Base-by-base conservation (phyloP, 2,797 vertebrate species). In the Myotis planiceps region DNA sequence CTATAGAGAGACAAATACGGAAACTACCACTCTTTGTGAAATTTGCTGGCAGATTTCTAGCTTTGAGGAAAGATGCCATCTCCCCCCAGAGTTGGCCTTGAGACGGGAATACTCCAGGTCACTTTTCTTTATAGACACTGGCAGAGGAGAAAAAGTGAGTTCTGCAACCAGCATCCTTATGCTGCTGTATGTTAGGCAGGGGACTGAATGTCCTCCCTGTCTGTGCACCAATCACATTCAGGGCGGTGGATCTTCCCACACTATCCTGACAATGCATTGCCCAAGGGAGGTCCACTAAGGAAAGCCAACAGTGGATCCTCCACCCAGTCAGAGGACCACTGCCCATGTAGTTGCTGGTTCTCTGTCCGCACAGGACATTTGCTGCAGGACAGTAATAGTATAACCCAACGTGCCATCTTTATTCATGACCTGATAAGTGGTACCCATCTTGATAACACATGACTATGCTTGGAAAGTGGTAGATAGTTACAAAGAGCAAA, bases 21-120 rank as follows among this genome's bases (percentile, higher is more conserved):
- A 92, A 91, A 66, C 68, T 89, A 58, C 49, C 63, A 91, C n/a
- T 91, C 13, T 88, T 81, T 81, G 76, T 68, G 55, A 85, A 76
- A 85, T 18, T 71, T 81, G 49, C 25, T 51, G 25, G 63, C 60
- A 71, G 49, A 87, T 37, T 75, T 92, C 68, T 51, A 71, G 81
- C 75, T 80, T 47, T 90, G 75, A 66, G 55, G 25, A 90, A 92
- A 88, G 60, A 88, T 60, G 18, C 42, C 21, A 47, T 63, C 13
- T 10, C 25, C 8, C 14, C 2, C 51, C 29, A 55, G 37, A 79
- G 27, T 7, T 79, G 55, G n/a, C 75, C 51, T 76, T 83, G 49
- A 84, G 29, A 51, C 4, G 63, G 6, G n/a, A 78, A 93, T 19
- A 45, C 5, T 69, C 55, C 13, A 63, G 49, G 66, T 86, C 32